phyloP scores from a whole-genome alignment of 2,797 vertebrate species.

The Leuciscus waleckii region DNA sequence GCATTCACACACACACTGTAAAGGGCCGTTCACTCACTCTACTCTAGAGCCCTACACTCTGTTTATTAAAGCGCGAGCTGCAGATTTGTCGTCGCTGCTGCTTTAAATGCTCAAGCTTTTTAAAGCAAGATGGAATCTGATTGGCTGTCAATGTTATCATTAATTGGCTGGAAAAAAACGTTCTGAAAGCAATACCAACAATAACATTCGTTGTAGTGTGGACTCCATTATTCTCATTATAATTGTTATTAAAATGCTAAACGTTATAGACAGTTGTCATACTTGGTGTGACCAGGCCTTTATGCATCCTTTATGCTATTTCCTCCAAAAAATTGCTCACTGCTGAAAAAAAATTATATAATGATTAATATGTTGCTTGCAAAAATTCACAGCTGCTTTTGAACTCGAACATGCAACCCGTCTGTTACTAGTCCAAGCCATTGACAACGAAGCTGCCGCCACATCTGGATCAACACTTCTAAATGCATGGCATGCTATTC shows the following conservation, averaged over 20 bases:
- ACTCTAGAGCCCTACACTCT: too few species aligned
- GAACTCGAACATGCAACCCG: neutral
- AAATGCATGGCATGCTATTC: slow-evolving; percentile 29
- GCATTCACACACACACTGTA: neutral
- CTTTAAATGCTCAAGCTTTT: neutral
- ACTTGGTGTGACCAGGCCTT: neutral
- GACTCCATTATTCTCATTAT: neutral
- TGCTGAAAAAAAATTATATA: neutral
- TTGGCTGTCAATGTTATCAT: neutral
- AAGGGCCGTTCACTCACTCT: too few species aligned
- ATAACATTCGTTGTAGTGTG: neutral
- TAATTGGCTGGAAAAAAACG: neutral
- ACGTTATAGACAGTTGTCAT: neutral
- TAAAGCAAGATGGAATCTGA: neutral
- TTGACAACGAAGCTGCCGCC: neutral
- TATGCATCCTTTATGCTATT: neutral
- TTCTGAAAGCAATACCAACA: neutral
- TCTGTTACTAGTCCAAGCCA: neutral
- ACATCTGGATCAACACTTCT: neutral
- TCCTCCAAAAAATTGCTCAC: neutral
- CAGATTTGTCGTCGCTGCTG: neutral
- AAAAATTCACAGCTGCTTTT: neutral
- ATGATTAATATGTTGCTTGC: slow-evolving; percentile 8
- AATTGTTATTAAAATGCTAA: neutral
- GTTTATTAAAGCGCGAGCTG: neutral